Percentiles rank a stretch among this genome's conserved stretches.
Evolutionary conservation across 1,140 invertebrate genomes (phyloP).

Genomic region (Sesamia nonagrioides): DNA sequence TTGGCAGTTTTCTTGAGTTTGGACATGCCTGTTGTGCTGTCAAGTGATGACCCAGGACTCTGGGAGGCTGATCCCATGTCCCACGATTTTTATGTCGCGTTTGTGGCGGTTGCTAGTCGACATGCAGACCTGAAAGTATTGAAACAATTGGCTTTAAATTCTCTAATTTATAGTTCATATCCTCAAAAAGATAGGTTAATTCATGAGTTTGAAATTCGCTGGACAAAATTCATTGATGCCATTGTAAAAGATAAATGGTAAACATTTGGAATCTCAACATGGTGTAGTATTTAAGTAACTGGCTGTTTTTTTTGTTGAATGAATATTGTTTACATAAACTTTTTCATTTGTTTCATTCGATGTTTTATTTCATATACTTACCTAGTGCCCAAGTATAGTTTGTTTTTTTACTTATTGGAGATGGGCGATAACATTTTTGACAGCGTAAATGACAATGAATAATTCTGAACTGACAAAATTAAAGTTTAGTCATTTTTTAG

Average conservation of each 20-base stretch:
- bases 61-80: slow-evolving; percentile 92
- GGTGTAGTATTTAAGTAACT: not conserved
- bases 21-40: slow-evolving; percentile 88
- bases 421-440: too few relatives aligned
- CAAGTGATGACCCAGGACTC: slow-evolving; percentile 92
- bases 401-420: too few relatives aligned
- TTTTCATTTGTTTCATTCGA: too few relatives aligned
- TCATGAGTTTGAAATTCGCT: slow-evolving; percentile 77
- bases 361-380: not conserved
- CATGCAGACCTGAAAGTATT: slow-evolving; percentile 91
- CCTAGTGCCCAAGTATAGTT: too few relatives aligned
- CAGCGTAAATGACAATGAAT: too few relatives aligned
- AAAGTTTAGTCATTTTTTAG: too few relatives aligned
- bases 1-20: slow-evolving; percentile 90
- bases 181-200: slow-evolving; percentile 76
- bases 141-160: slow-evolving; percentile 94
- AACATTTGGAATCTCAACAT: slow-evolving; percentile 15
- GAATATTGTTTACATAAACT: not conserved
- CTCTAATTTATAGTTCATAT: slow-evolving; percentile 89
- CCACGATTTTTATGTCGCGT: slow-evolving; percentile 94
- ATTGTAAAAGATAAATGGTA: slow-evolving; percentile 62
- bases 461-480: too few relatives aligned
- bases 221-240: slow-evolving; percentile 76
- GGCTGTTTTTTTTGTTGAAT: too few relatives aligned
- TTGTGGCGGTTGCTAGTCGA: slow-evolving; percentile 92